Base-by-base conservation (phyloP, 2,888 invertebrate species). In the Catocala sponsa region DNA sequence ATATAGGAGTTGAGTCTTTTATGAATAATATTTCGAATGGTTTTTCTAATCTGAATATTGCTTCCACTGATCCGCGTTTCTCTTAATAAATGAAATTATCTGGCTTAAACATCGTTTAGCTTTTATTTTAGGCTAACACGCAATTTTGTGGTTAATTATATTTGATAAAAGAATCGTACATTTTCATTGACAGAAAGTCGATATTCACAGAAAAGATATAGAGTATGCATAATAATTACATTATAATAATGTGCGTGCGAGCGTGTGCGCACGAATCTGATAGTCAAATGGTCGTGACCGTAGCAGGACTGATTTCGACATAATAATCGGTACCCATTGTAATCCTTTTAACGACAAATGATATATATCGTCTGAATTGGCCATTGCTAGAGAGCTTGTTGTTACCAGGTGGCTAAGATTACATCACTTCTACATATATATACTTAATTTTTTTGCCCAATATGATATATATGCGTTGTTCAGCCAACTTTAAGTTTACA, bases 311-410 rank as follows among this genome's bases (percentile, higher is more conserved):
- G 70, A 73, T 82, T 81, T 79, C 78, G 56, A 74, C 79, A 80
- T 75, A 74, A 72, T 74, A 68, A 71, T 78, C 72, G 58, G 72
- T 75, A 64, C 49, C 81, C 63, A 83, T 83, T 83, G 80, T 83
- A 68, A 65, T 75, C 82, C 78, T 70, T 69, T 75, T 75, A 60
- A 69, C 68, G 63, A 49, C 69, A 59, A 74, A 72, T 70, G 55
- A 64, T 67, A 70, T 65, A 64, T 67, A 70, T 65, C 64, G 65
- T 44, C 59, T 69, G 59, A 72, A 69, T 71, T 63, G 73, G 41
- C 43, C 56, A 52, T 63, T 43, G 49, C 44, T 56, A 50, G 48
- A 50, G 55, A 60, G 49, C 38, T 54, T 9, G 50, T 62, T 65
- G 69, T 63, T 65, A 59, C 65, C 52, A 63, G 56, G 66, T 63